Conservation (phyloP, 2,797 vertebrate species). For the Etheostoma nigrum region DNA sequence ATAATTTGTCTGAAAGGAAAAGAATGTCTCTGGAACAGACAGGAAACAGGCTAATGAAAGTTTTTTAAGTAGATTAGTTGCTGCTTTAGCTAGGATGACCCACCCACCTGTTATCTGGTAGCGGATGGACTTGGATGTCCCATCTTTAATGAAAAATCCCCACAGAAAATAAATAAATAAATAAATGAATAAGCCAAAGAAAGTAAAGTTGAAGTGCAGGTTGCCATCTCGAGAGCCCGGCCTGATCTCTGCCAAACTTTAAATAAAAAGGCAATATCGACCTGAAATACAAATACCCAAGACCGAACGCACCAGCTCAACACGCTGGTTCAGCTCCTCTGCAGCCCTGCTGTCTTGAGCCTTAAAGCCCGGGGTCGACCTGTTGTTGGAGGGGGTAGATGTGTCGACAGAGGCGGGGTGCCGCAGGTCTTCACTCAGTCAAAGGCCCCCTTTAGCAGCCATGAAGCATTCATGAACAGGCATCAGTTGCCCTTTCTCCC, state of each 20-base stretch:
- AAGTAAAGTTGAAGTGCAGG: slow-evolving; percentile 3
- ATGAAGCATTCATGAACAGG: slow-evolving; percentile 78
- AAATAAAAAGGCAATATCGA: not conserved
- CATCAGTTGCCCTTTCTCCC: slow-evolving; percentile 38
- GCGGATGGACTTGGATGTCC: slow-evolving; percentile 19
- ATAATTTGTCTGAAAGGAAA: not conserved
- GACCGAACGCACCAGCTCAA: not conserved
- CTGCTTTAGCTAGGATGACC: slow-evolving; percentile 42
- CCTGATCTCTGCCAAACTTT: not conserved
- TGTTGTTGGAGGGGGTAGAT: slow-evolving; percentile 45
- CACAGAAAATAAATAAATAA: slow-evolving; percentile 2
- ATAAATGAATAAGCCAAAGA: slow-evolving; percentile 4
- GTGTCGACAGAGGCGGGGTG: slow-evolving; percentile 58
- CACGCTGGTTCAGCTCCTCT: not conserved
- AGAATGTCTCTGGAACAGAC: not conserved
- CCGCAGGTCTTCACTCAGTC: slow-evolving; percentile 52
- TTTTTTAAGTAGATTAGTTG: slow-evolving; percentile 51
- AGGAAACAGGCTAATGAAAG: slow-evolving; percentile 43
- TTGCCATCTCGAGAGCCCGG: slow-evolving; percentile 9
- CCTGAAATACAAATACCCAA: not conserved
- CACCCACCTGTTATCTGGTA: slow-evolving; percentile 17
- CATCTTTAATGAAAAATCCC: slow-evolving; percentile 29
- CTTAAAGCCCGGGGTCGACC: slow-evolving; percentile 40
- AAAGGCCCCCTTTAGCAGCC: slow-evolving; percentile 70
- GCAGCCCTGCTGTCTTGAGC: slow-evolving; percentile 24